Evolutionary conservation across 2,797 vertebrate genomes (phyloP), one percentile per base, ranked within the genome.

Genomic region (Hypotaenidia philippensis): DNA sequence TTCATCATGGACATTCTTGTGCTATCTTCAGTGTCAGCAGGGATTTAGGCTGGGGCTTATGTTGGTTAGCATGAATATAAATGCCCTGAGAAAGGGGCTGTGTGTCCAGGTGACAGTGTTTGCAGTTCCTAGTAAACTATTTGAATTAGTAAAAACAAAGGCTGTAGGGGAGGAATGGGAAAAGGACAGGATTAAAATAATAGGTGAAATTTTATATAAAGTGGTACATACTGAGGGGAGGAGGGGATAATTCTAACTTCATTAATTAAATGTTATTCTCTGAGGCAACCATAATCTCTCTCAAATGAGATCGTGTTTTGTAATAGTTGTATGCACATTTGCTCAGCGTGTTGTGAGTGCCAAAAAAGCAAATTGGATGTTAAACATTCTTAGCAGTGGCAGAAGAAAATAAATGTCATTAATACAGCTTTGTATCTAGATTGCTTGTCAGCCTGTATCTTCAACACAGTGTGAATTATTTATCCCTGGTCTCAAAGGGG

Each of bases 251-350:
- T 66, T 90, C 64, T 40, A 61, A 20, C 60, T 74, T 80, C 52
- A 83, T 69, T 70, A 82, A 59, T 66, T 81, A 76, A 72, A 57
- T 53, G 36, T 66, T 71, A 22, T 80, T 29, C 50, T 90, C 55
- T 61, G n/a, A 88, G n/a, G 72, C 70, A 89, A 49, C 44, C 4
- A 34, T 80, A 76, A 50, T 57, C 9, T 88, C 36, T 56, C 60
- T 90, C 41, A 86, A 86, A 90, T 86, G 64, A 76, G 68, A 57
- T 74, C n/a, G 80, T 74, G 22, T 69, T 83, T 88, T 65, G 65
- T 77, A 86, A 72, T 65, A 57, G 34, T 53, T 74, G 9, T 65
- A 21, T 55, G 72, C 26, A 56, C 29, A 49, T 90, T 90, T 83
- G 26, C 23, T 70, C 66, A 57, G 45, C 56, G 56, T 80, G 64